Evolutionary conservation across 2,113 vertebrate genomes (phyloP), one percentile per base, ranked within the genome.

Genomic region (Capricornis sumatraensis): DNA sequence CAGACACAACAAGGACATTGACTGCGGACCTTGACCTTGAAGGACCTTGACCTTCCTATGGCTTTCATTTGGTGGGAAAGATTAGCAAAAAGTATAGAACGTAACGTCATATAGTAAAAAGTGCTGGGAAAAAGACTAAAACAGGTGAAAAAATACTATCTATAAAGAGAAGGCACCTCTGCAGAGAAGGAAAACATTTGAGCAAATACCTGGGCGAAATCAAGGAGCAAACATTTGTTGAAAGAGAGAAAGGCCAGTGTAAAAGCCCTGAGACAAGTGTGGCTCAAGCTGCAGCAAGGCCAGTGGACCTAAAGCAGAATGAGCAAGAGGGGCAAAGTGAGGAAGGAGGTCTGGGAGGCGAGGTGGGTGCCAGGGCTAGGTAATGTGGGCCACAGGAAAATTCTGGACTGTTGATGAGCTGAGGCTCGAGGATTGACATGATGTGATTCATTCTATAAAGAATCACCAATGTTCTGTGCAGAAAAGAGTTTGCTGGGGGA

Each of bases 301-400:
- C 33, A 7, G 30, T 0, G 3, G 2, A 9, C 33, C 21, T 52
- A 28, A 76, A 57, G 57, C 1, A 1, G 28, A 3, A 52, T 3
- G 33, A 60, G 57, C 28, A 17, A 53, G 15, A 16, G 64, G 43
- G 12, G 15, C 27, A 19, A 53, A 60, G 64, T 9, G 36, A 9
- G 87, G 43, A 47, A 33, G 81, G 45, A 28, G 81, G 36, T 9
- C 14, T 6, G 43, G 74, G 45, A 52, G 64, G 30, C 2, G 7
- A 52, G 47, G 50, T 23, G 19, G 19, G 30, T 17, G 33, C 30
- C 79, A 82, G 12, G 43, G n/a, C 28, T 40, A 64, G 30, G n/a
- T 12, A 58, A 50, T 0, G 14, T 11, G 9, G 33, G 28, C 90
- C 52, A 36, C 17, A 0, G 16, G 19, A 53, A 62, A 33, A 60